Conservation (phyloP, 2,797 vertebrate genomes). For the Cirrhinus molitorella region DNA sequence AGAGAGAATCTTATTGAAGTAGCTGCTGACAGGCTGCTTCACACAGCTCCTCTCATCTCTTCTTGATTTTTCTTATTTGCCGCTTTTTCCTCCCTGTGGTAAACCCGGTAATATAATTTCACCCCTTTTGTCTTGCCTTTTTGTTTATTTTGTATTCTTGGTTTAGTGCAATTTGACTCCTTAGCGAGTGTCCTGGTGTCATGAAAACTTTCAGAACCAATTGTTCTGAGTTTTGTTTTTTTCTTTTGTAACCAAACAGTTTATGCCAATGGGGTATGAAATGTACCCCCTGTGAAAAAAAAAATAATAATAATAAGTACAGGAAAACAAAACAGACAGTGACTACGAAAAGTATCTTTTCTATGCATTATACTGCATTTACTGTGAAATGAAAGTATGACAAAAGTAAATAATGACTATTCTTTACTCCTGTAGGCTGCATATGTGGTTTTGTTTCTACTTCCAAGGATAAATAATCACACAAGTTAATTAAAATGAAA, state of each 20-base stretch:
- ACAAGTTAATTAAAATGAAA: neutral
- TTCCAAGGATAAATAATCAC: neutral
- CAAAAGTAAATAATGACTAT: neutral
- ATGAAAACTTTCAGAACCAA: neutral
- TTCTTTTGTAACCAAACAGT: neutral
- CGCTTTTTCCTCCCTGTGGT: neutral
- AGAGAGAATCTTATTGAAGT: neutral
- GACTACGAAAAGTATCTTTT: neutral
- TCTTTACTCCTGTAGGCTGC: neutral
- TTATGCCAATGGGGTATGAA: neutral
- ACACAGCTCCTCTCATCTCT: neutral
- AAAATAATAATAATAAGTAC: too few relatives aligned
- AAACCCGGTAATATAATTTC: neutral
- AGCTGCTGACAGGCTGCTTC: neutral
- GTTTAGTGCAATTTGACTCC: neutral
- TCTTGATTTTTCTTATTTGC: too few relatives aligned
- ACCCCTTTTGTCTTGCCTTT: neutral
- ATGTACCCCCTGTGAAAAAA: too few relatives aligned
- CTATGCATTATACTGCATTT: neutral
- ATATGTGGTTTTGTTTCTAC: neutral
- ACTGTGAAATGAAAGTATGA: neutral
- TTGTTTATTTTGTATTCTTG: neutral
- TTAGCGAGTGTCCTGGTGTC: neutral
- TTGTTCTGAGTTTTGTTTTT: neutral
- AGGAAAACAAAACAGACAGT: too few relatives aligned